Base-by-base conservation (phyloP, 2,113 vertebrate genomes). In the Prunella fulvescens region DNA sequence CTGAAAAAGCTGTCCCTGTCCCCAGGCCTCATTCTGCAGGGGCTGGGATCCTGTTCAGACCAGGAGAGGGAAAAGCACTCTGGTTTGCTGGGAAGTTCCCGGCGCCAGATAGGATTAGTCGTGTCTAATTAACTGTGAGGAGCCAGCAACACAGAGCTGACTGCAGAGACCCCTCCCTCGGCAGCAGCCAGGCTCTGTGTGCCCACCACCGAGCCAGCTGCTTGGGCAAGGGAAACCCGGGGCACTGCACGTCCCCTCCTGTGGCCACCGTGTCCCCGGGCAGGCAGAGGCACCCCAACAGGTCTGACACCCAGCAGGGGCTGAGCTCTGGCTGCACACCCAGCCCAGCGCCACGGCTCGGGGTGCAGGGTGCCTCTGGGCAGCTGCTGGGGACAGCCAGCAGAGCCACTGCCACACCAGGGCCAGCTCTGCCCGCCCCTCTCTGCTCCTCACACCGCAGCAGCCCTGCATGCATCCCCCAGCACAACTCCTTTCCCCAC, bases 361-460 rank as follows among this genome's bases (percentile, higher is more conserved):
- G 28, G 29, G 33, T 14, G 37, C 19, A 33, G n/a, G 45, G 31
- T 3, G 6, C 2, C 1, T 7, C n/a, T 0, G 7, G 35, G 12
- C 42, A 48, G 6, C 29, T 2, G 12, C 2, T 1, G 3, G 37
- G 56, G 13, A 45, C 47, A 37, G 22, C 51, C 2, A 1, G 3
- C 7, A 1, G 31, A 51, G 54, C 62, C 5, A 1, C 39, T 13
- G 39, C 33, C 61, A 69, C 57, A 3, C 1, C 9, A 7, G 26
- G 73, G n/a, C 0, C 0, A 1, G 33, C 17, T 3, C 22, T 24
- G 11, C 33, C 40, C 18, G 3, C 2, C 3, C 1, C 9, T 8
- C 39, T 18, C 19, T 12, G 31, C 8, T 24, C 6, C 35, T n/a
- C 40, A 19, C 61, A 12, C 11, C 12, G 8, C 54, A 29, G 19